Conservation (phyloP, 2,888 invertebrate genomes). For the Falcaria lacertinaria region DNA sequence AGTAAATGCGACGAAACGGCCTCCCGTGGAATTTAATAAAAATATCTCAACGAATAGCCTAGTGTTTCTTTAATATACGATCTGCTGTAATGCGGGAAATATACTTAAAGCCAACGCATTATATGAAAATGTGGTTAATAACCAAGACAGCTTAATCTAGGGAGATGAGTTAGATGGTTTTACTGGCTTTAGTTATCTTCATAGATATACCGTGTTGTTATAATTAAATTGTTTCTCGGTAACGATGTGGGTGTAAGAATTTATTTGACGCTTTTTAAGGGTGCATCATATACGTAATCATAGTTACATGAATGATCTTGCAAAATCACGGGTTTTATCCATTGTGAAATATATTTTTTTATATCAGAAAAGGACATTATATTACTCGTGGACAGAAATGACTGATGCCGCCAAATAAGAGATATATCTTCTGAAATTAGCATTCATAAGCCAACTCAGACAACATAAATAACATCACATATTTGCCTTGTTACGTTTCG, state of each 20-base stretch:
- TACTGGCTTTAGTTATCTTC: not conserved
- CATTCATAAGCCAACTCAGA: slow-evolving; percentile 68
- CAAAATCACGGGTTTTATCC: too few relatives aligned
- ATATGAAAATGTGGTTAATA: not conserved
- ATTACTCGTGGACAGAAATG: slow-evolving; percentile 47
- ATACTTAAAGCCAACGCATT: slow-evolving; percentile 15
- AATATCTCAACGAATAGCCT: slow-evolving; percentile 60
- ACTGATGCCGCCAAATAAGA: slow-evolving; percentile 61
- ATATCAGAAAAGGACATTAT: slow-evolving; percentile 39
- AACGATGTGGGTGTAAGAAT: not conserved
- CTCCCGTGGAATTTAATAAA: slow-evolving; percentile 74
- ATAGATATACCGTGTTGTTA: slow-evolving; percentile 18
- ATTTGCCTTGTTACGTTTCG: slow-evolving; percentile 40
- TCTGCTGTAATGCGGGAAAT: slow-evolving; percentile 40
- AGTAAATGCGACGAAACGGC: slow-evolving; percentile 63
- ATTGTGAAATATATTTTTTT: too few relatives aligned
- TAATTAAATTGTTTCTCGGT: slow-evolving; percentile 1
- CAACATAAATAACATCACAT: slow-evolving; percentile 70
- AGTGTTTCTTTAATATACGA: slow-evolving; percentile 60
- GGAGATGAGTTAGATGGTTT: not conserved
- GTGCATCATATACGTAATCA: too few relatives aligned
- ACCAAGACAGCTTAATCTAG: not conserved
- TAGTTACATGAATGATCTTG: too few relatives aligned
- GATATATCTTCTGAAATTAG: slow-evolving; percentile 68
- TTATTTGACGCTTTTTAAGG: too few relatives aligned